Evolutionary conservation across 2,113 vertebrate species (phyloP), one percentile per base, ranked within the genome.

Genomic region (Pedetes capensis): DNA sequence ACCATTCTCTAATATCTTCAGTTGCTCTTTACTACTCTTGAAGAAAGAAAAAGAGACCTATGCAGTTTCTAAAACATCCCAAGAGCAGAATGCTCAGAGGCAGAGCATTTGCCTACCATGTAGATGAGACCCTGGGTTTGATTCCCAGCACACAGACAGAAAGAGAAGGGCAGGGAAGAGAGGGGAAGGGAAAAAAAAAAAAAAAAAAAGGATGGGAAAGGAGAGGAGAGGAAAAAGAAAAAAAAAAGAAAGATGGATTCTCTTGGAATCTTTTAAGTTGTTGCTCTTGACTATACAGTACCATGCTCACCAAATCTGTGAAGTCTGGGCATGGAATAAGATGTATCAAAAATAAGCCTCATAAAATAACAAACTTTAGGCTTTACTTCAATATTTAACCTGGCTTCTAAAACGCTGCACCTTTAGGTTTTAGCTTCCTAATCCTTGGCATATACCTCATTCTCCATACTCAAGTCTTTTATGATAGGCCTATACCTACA

Each of bases 31-130:
- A 69, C 86, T 81, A 87, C n/a, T 93, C 63, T 64, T 74, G 34
- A 86, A 72, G n/a, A 91, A 86, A 94, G 25, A 90, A 81, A 75
- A n/a, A 83, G 23, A 88, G n/a, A 86, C 37, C 29, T 89, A 37
- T n/a, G 63, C 53, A 88, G 37, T 92, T 96, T 92, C 64, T 66
- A 93, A 88, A 81, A 93, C 6, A 91, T 80, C 39, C 61, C 87
- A 39, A 75, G 80, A 94, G 51, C 44, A 69, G 68, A 97, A 32
- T 81, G n/a, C n/a, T n/a, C n/a, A n/a, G n/a, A n/a, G n/a, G n/a
- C n/a, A n/a, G n/a, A n/a, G n/a, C n/a, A n/a, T n/a, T n/a, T n/a
- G n/a, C n/a, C n/a, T n/a, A n/a, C n/a, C n/a, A n/a, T n/a, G n/a
- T n/a, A n/a, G n/a, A n/a, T n/a, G n/a, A n/a, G n/a, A n/a, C n/a